Evolutionary conservation across 2,888 invertebrate species (phyloP).

Genomic region (Macrosiphum euphorbiae): DNA sequence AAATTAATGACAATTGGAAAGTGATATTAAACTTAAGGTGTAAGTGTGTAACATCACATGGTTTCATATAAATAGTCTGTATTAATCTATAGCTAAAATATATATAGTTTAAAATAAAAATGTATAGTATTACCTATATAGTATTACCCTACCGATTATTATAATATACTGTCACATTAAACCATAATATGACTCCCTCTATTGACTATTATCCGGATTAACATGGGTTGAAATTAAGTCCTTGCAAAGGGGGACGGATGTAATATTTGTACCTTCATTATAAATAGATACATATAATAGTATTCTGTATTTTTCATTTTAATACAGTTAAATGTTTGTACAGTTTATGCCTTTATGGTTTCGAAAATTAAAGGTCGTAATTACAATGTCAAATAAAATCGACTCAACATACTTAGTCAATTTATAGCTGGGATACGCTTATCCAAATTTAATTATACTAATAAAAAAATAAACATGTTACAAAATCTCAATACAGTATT

Average conservation of each 20-base stretch:
- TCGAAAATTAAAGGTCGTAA: constrained; percentile 19
- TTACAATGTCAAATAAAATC: constrained; percentile 23
- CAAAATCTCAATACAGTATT: not conserved
- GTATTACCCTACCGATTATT: not conserved
- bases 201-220: constrained; percentile 15
- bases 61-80: not conserved
- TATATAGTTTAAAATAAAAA: not conserved
- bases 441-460: not conserved
- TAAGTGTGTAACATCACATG: not conserved
- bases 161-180: not conserved
- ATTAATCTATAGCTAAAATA: not conserved
- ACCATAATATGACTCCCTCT: not conserved
- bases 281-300: not conserved
- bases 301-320: not conserved
- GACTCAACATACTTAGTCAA: not conserved
- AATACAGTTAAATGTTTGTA: constrained; percentile 17
- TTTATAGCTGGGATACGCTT: not conserved
- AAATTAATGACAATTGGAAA: not conserved
- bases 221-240: not conserved
- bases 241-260: not conserved
- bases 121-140: not conserved
- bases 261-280: not conserved
- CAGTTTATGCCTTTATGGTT: constrained; percentile 55
- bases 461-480: not conserved
- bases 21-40: not conserved